A percentile compares a stretch with the other conserved stretches of the same genome.
phyloP scores from a whole-genome alignment of 1,140 invertebrate genomes.

The Gryllus bimaculatus region DNA sequence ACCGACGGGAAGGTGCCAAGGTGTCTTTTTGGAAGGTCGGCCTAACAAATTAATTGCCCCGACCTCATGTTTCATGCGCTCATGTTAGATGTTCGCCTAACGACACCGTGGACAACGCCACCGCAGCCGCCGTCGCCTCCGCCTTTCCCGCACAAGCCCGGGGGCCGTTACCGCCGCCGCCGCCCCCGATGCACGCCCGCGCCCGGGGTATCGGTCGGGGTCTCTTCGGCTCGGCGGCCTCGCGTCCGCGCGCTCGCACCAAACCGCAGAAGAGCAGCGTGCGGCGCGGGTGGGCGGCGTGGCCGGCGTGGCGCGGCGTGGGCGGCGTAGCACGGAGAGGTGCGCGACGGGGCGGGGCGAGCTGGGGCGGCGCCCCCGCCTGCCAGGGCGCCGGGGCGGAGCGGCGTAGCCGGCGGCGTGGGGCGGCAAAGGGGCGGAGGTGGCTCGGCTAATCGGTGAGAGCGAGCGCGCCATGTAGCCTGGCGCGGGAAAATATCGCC shows the following conservation, averaged over 20 bases:
- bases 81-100: not conserved
- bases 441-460: not conserved
- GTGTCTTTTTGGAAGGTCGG: not conserved
- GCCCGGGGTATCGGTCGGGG: not conserved
- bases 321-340: too few relatives aligned
- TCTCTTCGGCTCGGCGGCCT: not conserved
- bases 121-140: not conserved
- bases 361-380: too few relatives aligned
- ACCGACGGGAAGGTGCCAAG: too few relatives aligned
- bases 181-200: too few relatives aligned
- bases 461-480: not conserved
- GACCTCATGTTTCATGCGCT: not conserved
- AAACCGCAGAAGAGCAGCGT: not conserved
- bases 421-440: not conserved
- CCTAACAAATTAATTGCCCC: not conserved
- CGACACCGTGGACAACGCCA: not conserved
- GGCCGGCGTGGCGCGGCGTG: too few relatives aligned
- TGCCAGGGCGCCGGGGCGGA: not conserved
- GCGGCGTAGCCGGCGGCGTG: not conserved
- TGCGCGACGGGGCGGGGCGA: too few relatives aligned
- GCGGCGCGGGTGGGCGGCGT: too few relatives aligned
- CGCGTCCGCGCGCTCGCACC: not conserved
- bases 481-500: not conserved
- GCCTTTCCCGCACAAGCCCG: not conserved
- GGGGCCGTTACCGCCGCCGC: too few relatives aligned